Evolutionary conservation across 2,797 vertebrate species (phyloP), one percentile per base, ranked within the genome.

Genomic region (Coranthus polyacanthus): DNA sequence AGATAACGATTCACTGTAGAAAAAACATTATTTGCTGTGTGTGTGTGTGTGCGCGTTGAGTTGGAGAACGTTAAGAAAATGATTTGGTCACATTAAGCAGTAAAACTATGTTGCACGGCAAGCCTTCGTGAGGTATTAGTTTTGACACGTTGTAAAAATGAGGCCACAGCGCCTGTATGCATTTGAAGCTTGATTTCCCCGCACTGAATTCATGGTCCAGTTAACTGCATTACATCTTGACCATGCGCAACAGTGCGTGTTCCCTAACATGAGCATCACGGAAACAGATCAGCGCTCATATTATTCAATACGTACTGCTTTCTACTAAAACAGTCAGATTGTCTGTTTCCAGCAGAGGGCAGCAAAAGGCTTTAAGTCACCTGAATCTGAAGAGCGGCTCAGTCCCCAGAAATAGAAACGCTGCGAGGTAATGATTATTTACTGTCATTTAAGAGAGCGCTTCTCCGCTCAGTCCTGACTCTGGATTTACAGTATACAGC

Each of bases 331-430:
- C 3, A 16, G 2, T 2, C 9, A 12, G 0, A 4, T 5, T 2
- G 0, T 2, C 0, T 37, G 6, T 34, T 0, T 78, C 68, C 93
- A 92, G 68, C 62, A 93, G 94, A 78, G 86, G 90, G 92, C 91
- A 89, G 90, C 89, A 93, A 59, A 89, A 1, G 17, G 57, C 69
- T 53, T 50, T 43, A 21, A 0, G 38, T 81, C 79, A 86, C 53
- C 45, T 53, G 82, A 78, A 89, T 91, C 17, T 55, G 73, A 82
- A 68, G 64, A 38, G 77, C 77, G 75, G 37, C 52, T 51, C 53
- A 9, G 2, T 2, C 17, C 32, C 79, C 88, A 89, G 83, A 91
- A 92, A 92, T 86, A 92, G 84, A 17, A 47, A n/a, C 2, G 71
- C 72, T 56, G 1, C 22, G 24, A 71, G 64, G 69, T 72, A 78